Conservation (phyloP, 1,140 invertebrate genomes). For the Drosophila pandora region DNA sequence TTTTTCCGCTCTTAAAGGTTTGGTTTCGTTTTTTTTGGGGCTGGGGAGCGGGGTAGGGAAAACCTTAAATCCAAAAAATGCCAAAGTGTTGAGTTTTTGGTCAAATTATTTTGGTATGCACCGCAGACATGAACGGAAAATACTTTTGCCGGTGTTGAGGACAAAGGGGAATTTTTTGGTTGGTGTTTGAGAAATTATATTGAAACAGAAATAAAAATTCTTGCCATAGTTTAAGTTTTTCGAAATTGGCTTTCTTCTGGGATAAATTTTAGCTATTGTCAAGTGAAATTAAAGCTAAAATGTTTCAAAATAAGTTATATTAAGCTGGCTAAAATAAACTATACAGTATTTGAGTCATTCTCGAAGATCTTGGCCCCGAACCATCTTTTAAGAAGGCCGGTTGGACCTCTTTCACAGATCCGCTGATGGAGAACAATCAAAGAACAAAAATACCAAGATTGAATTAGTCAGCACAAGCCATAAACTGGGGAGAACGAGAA, state of each 20-base stretch:
- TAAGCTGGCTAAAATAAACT: neutral
- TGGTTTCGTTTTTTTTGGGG: constrained; percentile 1
- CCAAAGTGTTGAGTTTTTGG: constrained; percentile 58
- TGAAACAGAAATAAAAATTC: constrained; percentile 46
- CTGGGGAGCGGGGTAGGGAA: neutral
- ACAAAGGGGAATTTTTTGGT: constrained; percentile 3
- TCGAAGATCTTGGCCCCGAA: neutral
- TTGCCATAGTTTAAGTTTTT: constrained; percentile 24
- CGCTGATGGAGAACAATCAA: constrained; percentile 7
- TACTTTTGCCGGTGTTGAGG: constrained; percentile 34
- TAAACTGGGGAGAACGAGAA: constrained; percentile 3
- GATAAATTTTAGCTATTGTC: constrained; percentile 1
- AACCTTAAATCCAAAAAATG: constrained; percentile 28
- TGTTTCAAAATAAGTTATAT: neutral
- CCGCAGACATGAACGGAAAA: constrained; percentile 54
- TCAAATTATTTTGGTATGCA: constrained; percentile 65
- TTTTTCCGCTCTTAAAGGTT: constrained; percentile 1
- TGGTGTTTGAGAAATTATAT: constrained; percentile 36
- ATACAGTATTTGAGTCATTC: neutral
- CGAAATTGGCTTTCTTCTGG: constrained; percentile 14
- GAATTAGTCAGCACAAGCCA: constrained; percentile 31
- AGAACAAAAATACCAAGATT: constrained; percentile 20
- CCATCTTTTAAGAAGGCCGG: neutral
- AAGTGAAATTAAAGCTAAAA: neutral
- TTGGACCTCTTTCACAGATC: neutral